phyloP scores from a whole-genome alignment of 1,140 invertebrate species.

The Penaeus japonicus region DNA sequence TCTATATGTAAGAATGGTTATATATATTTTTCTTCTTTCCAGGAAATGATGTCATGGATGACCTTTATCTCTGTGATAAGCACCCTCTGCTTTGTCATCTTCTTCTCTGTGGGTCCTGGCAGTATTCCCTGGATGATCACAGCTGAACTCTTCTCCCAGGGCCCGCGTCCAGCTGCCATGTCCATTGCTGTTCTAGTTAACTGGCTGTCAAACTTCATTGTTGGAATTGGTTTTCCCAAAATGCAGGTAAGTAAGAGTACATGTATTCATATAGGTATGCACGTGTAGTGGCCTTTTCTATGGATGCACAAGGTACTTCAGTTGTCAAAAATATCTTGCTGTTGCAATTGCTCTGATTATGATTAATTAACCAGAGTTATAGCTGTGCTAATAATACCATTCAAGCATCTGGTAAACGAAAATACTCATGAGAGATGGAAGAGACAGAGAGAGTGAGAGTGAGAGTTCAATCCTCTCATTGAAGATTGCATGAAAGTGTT shows the following conservation, averaged over 20 bases:
- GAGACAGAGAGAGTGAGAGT: no score
- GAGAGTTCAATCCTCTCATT: no score
- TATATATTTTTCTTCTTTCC: constrained; percentile 66
- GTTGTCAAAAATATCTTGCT: no score
- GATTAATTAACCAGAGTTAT: no score
- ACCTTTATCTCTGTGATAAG: constrained; percentile 94
- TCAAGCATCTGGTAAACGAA: no score
- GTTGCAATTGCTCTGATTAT: no score
- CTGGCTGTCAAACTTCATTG: constrained; percentile 97
- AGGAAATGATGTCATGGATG: constrained; percentile 98
- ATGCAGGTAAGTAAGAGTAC: constrained; percentile 77
- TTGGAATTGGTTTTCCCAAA: constrained; percentile 93
- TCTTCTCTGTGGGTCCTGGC: constrained; percentile 95
- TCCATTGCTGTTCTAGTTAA: constrained; percentile 97
- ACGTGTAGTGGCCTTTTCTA: not conserved
- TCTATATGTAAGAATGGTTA: no score
- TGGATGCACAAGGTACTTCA: no score
- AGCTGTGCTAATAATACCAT: no score
- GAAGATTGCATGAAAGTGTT: no score
- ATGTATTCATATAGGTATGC: not conserved
- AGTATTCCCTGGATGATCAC: constrained; percentile 99
- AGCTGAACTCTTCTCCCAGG: constrained; percentile 97
- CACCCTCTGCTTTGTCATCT: constrained; percentile 92
- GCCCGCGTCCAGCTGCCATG: constrained; percentile 95
- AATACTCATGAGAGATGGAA: no score